Percentiles rank a stretch among this genome's conserved stretches.
These are phyloP conservation scores for Petrophora chlorosata DNA, from an alignment of 2,888 invertebrate species.

Conservation along the genomic window DNA sequence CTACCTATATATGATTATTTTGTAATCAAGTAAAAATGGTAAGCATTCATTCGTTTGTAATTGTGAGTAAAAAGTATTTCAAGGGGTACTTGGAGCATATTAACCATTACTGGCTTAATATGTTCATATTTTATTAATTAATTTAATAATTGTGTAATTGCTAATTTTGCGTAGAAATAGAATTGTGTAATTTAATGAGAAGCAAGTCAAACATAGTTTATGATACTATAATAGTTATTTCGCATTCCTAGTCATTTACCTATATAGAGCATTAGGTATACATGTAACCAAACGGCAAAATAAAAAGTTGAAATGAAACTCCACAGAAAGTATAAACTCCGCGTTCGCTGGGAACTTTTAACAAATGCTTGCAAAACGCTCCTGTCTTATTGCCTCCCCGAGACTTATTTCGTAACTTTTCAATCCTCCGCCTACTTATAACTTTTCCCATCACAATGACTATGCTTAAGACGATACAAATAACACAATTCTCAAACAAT, in stretches of 20 bases:
- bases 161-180: too few species aligned
- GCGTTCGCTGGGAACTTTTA: constrained; percentile 51
- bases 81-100: too few species aligned
- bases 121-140: too few species aligned
- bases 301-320: constrained; percentile 37
- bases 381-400: constrained; percentile 58
- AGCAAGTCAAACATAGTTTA: too few species aligned
- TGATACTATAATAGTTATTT: too few species aligned
- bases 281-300: constrained; percentile 29
- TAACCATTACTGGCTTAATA: too few species aligned
- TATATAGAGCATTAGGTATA: constrained; percentile 3
- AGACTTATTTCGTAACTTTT: constrained; percentile 67
- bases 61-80: too few species aligned
- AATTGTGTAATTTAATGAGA: too few species aligned
- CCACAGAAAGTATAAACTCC: constrained; percentile 46
- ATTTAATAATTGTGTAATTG: too few species aligned
- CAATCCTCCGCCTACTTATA: constrained; percentile 68
- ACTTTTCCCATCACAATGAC: constrained; percentile 74
- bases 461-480: constrained; percentile 68
- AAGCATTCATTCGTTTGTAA: too few species aligned
- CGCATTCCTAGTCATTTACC: background rate
- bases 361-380: constrained; percentile 64
- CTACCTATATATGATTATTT: too few species aligned
- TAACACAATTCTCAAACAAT: constrained; percentile 60
- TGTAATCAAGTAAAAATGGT: too few species aligned